Percentiles rank a stretch among this genome's conserved stretches.
phyloP scores from a whole-genome alignment of 1,140 invertebrate genomes.

The Stegodyphus dumicola region DNA sequence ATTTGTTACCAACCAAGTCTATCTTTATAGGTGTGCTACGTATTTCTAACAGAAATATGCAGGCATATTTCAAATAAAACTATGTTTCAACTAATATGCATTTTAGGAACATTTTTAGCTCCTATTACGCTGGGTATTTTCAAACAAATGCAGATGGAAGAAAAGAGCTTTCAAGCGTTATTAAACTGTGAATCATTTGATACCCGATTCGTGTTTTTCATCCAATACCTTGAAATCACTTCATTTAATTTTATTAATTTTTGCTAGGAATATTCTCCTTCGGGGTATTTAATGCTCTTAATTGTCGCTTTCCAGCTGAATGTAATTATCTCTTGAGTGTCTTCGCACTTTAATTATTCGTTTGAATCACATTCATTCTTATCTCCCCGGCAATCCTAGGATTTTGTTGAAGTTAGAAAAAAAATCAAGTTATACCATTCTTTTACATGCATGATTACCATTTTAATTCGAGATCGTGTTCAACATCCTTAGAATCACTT shows the following conservation, averaged over 20 bases:
- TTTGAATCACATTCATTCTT: conserved; percentile 17
- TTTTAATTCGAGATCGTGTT: conserved; percentile 27
- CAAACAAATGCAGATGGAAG: too few species aligned
- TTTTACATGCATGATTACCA: conserved; percentile 32
- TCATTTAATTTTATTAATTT: conserved; percentile 35
- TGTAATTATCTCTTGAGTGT: conserved; percentile 19
- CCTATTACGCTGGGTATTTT: too few species aligned
- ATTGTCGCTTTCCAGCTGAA: conserved; percentile 32
- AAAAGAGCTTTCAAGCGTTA: too few species aligned
- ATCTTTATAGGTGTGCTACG: too few species aligned
- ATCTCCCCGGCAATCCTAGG: conserved; percentile 14
- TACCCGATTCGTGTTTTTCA: too few species aligned
- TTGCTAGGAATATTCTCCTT: conserved; percentile 10
- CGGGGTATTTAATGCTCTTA: conserved; percentile 34
- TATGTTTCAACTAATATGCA: too few species aligned
- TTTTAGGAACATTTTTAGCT: too few species aligned
- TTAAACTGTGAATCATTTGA: too few species aligned
- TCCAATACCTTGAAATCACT: neutral
- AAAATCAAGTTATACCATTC: conserved; percentile 10
- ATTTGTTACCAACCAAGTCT: too few species aligned
- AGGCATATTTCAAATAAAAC: too few species aligned
- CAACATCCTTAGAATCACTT: conserved; percentile 4
- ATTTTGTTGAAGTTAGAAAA: neutral
- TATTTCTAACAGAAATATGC: too few species aligned
- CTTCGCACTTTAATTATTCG: conserved; percentile 38